Base-by-base conservation (phyloP, 30 jellyfish, hydroid and myxozoan species). In the Chrysaora quinquecirrha region DNA sequence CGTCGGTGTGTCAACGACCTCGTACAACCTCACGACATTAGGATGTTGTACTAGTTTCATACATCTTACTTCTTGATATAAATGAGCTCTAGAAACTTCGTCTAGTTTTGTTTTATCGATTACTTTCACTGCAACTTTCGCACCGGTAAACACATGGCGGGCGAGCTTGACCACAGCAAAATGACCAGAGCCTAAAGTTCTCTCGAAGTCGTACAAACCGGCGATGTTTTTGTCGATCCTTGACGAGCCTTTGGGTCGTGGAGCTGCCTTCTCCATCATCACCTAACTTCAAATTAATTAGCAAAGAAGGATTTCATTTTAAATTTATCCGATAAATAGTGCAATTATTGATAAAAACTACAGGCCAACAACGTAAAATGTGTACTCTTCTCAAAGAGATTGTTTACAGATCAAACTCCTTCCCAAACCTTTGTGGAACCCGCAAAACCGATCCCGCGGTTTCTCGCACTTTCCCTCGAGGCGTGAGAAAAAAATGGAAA, bases 11-110 rank as follows among this genome's bases (percentile, higher is more conserved):
- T 95, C 99, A 76, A 87, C 90, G 28, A 89, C 97, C 62, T 95
- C 97, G 70, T 95, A 95, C 71, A 95, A 72, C 47, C 96, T 62
- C 34, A 95, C 97, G 27, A 95, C 97, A 79, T 89, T 95, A 0
- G 99, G 99, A 82, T 95, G 99, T 71, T 95, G 97, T 34, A 95
- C 97, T 30, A 95, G 87, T 52, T 88, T 88, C 97, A 95, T 87
- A 60, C 97, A 88, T 12, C 96, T 78, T 3, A 88, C 97, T 65
- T 95, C 99, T 85, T 88, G 96, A 49, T 89, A 78, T 21, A 95
- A 79, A 85, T 95, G 99, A 21, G 97, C 96, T 46, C 87, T 83
- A 28, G 97, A 97, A 22, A 85, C 90, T 30, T 80, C 97, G 65
- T 88, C 97, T 19, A 95, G 78, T 71, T 95, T 95, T 30, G 97